A percentile compares a stretch with the other conserved stretches of the same genome.
Conservation (phyloP, 2,888 invertebrate genomes). For the Oxytorus armatus region DNA sequence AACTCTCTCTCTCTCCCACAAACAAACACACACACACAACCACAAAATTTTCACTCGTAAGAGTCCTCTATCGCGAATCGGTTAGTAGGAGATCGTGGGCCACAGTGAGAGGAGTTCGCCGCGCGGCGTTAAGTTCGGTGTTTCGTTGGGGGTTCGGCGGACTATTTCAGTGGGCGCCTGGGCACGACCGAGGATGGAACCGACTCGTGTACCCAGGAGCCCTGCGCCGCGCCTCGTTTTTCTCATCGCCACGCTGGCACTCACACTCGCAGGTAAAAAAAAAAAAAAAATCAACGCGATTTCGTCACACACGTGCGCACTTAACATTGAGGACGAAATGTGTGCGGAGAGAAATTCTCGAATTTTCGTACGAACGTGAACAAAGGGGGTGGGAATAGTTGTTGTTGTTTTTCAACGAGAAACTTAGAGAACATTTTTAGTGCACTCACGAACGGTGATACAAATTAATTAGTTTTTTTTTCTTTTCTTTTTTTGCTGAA, state of each 20-base stretch:
- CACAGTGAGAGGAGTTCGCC: slow-evolving; percentile 60
- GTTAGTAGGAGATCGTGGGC: slow-evolving; percentile 65
- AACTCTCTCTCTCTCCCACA: slow-evolving; percentile 30
- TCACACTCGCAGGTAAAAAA: slow-evolving; percentile 80
- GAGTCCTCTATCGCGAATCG: slow-evolving; percentile 37
- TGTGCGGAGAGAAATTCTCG: slow-evolving; percentile 1
- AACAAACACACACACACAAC: not conserved
- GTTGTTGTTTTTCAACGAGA: too few species aligned
- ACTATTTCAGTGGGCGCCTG: slow-evolving; percentile 76
- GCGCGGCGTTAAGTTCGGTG: slow-evolving; percentile 62
- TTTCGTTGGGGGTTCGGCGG: slow-evolving; percentile 62
- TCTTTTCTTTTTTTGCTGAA: not conserved
- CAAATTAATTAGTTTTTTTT: not conserved
- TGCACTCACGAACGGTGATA: not conserved
- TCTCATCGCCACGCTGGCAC: slow-evolving; percentile 83
- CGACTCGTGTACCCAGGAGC: slow-evolving; percentile 80
- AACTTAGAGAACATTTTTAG: too few species aligned
- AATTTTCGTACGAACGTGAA: not conserved
- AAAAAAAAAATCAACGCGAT: slow-evolving; percentile 2
- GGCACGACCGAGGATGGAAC: slow-evolving; percentile 80
- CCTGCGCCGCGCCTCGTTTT: slow-evolving; percentile 83
- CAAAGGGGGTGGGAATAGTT: too few species aligned
- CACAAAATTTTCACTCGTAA: slow-evolving; percentile 15
- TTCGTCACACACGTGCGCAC: slow-evolving; percentile 33
- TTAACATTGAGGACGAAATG: too few species aligned